Evolutionary conservation across 2,797 vertebrate genomes (phyloP), one percentile per base, ranked within the genome.

Genomic region (Sebastes hubbsi): DNA sequence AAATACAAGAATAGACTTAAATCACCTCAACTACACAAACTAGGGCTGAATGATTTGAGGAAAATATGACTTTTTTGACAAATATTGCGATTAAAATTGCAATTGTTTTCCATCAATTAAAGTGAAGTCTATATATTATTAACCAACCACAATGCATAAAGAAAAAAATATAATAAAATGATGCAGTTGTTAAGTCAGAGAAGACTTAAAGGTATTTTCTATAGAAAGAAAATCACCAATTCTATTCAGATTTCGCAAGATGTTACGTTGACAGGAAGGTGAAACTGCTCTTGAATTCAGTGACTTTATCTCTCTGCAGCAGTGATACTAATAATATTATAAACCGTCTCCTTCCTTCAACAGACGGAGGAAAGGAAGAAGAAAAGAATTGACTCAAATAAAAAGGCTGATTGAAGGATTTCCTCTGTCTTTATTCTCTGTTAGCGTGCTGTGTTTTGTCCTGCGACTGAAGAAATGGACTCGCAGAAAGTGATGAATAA

Each of bases 401-500:
- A 59, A 69, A 72, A 56, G 20, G 13, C 75, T 36, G 75, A 18
- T 30, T 18, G 58, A 60, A 29, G 27, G 58, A 1, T 52, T 52
- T 52, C 8, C 61, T 76, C 20, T 52, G 14, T 60, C 58, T 30
- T 20, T 30, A 60, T 38, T 55, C 68, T 16, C 29, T 18, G 52
- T 56, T 46, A 42, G 25, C 36, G 4, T 25, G 66, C 71, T 46
- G 66, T 34, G 67, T 78, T 52, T 54, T 29, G 71, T 80, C 49
- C 67, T 34, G 11, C 30, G 25, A 38, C 52, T 36, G 75, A 61
- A 56, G 34, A 20, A 49, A 73, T 30, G 9, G 25, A 46, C 52
- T 42, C 52, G 22, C 30, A 60, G 66, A 54, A 73, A 52, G 13
- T 36, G 73, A 84, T 71, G 79, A 84, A 84, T 84, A 84, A 84